Evolutionary conservation across 1,140 invertebrate species (phyloP).

Genomic region (Globodera rostochiensis): DNA sequence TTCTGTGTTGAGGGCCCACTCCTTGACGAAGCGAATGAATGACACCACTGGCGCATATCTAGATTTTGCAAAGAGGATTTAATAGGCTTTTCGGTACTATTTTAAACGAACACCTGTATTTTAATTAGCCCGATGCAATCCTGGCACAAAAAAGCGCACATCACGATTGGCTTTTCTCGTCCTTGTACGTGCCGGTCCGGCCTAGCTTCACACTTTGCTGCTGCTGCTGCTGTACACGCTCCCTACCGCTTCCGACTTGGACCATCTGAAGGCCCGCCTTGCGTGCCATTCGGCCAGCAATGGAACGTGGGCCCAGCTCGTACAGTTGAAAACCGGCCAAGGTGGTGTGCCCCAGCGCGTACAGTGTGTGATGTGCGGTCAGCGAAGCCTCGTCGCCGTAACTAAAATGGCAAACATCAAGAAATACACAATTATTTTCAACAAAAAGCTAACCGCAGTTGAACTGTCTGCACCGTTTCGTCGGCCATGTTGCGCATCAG

Average conservation of each 20-base stretch:
- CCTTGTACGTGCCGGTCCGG: no score
- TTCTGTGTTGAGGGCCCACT: not conserved
- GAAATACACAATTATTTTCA: not conserved
- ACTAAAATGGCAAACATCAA: constrained; percentile 18
- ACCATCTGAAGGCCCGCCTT: constrained; percentile 50
- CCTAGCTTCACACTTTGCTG: not conserved
- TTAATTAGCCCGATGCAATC: no score
- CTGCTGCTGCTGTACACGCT: not conserved
- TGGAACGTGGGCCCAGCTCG: constrained; percentile 48
- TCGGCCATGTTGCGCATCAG: constrained; percentile 43
- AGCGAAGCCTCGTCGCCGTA: constrained; percentile 47
- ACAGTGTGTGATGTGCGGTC: constrained; percentile 42
- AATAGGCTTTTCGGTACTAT: no score
- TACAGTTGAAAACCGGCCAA: constrained; percentile 48
- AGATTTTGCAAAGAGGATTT: no score
- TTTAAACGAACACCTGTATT: no score
- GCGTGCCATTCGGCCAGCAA: constrained; percentile 51
- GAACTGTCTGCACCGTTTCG: constrained; percentile 53
- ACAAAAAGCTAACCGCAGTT: constrained; percentile 36
- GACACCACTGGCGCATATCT: not conserved
- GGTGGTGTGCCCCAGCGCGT: constrained; percentile 51
- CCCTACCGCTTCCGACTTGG: not conserved
- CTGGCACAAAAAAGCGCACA: no score
- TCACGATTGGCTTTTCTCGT: no score
- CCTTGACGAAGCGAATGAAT: not conserved